Conservation (phyloP, 2,888 invertebrate species). For the Latrodectus elegans region DNA sequence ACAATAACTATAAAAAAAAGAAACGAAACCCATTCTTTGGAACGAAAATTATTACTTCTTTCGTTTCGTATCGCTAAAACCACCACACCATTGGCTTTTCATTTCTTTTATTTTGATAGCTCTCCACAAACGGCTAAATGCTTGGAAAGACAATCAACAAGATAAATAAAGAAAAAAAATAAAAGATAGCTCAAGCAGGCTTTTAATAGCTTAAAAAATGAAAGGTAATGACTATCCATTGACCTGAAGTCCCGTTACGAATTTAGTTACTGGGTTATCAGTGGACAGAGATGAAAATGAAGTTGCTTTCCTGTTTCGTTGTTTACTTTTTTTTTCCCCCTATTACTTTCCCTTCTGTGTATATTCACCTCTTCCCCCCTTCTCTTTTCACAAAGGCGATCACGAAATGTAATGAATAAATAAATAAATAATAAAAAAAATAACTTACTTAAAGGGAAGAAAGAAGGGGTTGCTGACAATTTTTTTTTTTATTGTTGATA, state of each 20-base stretch:
- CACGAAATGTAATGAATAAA: constrained; percentile 12
- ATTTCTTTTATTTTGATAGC: too few relatives aligned
- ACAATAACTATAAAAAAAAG: too few relatives aligned
- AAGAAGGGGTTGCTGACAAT: constrained; percentile 7
- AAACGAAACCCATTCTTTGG: too few relatives aligned
- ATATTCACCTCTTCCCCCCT: constrained; percentile 8
- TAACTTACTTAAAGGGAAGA: constrained; percentile 5
- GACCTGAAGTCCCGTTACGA: constrained; percentile 47
- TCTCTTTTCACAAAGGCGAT: neutral
- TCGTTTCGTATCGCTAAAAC: too few relatives aligned
- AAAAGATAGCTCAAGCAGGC: neutral
- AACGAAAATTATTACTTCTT: too few relatives aligned
- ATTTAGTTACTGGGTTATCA: constrained; percentile 40
- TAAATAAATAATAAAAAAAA: constrained; percentile 6
- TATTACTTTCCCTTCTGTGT: constrained; percentile 21
- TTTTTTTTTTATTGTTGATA: neutral
- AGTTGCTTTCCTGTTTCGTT: constrained; percentile 36
- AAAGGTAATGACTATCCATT: constrained; percentile 34
- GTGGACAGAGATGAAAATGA: constrained; percentile 10
- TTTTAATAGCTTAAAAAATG: neutral
- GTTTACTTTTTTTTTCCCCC: constrained; percentile 22
- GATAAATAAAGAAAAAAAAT: constrained; percentile 12
- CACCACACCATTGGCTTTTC: too few relatives aligned
- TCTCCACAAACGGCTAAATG: too few relatives aligned
- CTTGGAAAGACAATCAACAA: neutral